phyloP scores from a whole-genome alignment of 2,888 invertebrate species.

The Prosopocoilus inquinatus region DNA sequence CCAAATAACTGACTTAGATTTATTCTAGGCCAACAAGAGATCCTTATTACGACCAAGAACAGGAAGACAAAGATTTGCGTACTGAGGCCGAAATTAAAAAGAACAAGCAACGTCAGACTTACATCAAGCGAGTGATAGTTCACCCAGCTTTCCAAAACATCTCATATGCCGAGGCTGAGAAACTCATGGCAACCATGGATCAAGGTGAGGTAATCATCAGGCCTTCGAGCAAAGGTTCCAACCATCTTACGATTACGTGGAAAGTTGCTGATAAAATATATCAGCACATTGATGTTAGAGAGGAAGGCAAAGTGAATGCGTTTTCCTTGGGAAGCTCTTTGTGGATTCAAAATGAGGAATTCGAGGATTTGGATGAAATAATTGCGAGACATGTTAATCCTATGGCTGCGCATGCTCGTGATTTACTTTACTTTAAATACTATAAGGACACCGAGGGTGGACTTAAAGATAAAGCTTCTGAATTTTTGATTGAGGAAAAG shows the following conservation, averaged over 20 bases:
- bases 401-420: constrained; percentile 91
- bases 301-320: constrained; percentile 94
- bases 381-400: constrained; percentile 95
- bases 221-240: constrained; percentile 94
- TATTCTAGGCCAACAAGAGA: constrained; percentile 74
- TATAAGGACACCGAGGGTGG: constrained; percentile 77
- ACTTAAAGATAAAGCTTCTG: constrained; percentile 83
- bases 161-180: constrained; percentile 88
- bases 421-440: constrained; percentile 89
- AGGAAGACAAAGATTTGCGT: constrained; percentile 76
- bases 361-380: constrained; percentile 99
- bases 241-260: constrained; percentile 98
- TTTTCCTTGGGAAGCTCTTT: constrained; percentile 89
- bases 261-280: constrained; percentile 93
- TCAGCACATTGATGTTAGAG: constrained; percentile 94
- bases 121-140: constrained; percentile 94
- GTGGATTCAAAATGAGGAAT: constrained; percentile 89
- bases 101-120: constrained; percentile 77
- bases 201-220: constrained; percentile 96
- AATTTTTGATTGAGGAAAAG: constrained; percentile 84
- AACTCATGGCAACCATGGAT: constrained; percentile 86
- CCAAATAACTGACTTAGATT: background rate
- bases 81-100: constrained; percentile 80
- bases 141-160: constrained; percentile 98
- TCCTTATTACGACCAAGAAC: constrained; percentile 84